These are phyloP conservation scores for Papilio xuthus DNA, from an alignment of 1,140 invertebrate genomes.

Conservation along the genomic window DNA sequence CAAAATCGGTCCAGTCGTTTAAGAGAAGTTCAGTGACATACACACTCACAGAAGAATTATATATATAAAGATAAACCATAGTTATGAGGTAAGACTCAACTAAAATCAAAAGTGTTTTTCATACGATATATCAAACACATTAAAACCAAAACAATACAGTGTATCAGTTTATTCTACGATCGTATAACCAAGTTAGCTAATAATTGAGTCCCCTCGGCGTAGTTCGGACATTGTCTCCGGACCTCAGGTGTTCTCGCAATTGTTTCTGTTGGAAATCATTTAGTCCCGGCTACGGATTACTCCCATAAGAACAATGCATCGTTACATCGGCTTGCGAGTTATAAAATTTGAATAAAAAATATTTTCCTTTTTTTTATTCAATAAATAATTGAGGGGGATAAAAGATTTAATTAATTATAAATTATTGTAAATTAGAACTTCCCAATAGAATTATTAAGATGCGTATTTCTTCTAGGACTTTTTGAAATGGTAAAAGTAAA, in stretches of 20 bases:
- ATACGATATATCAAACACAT: neutral
- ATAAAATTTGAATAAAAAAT: neutral
- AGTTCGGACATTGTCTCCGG: conserved; percentile 44
- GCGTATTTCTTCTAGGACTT: too few relatives aligned
- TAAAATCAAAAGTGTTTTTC: too few relatives aligned
- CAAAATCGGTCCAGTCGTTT: too few relatives aligned
- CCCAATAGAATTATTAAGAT: too few relatives aligned
- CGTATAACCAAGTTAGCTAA: conserved; percentile 41
- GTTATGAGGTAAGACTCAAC: too few relatives aligned
- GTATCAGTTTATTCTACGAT: conserved; percentile 1
- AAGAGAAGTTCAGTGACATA: too few relatives aligned
- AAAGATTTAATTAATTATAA: too few relatives aligned
- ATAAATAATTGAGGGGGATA: neutral
- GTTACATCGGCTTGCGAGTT: conserved; percentile 42
- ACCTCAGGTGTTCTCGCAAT: conserved; percentile 61
- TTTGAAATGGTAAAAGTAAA: too few relatives aligned
- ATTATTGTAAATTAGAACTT: too few relatives aligned
- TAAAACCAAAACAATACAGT: neutral
- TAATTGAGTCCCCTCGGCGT: conserved; percentile 48
- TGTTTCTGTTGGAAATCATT: conserved; percentile 63
- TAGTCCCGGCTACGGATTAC: conserved; percentile 50
- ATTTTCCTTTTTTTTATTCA: neutral
- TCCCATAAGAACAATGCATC: conserved; percentile 59
- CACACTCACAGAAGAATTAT: too few relatives aligned
- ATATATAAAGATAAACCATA: too few relatives aligned